Conservation (phyloP, 30 jellyfish, hydroid and myxozoan genomes). For the Turritopsis rubra region DNA sequence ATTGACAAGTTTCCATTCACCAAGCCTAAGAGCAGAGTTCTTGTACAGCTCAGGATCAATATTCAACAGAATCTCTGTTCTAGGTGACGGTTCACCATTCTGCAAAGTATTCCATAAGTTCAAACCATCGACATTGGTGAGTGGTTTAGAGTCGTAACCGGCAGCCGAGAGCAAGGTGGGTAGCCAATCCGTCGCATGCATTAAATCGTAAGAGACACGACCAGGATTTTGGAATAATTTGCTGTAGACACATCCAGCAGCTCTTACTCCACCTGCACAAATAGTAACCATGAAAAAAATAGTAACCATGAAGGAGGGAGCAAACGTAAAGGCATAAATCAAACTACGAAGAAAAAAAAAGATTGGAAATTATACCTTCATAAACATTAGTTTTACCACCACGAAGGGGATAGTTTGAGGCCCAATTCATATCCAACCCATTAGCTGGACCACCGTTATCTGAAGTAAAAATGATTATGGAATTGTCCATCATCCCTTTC, state of each 20-base stretch:
- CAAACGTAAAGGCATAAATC: not conserved
- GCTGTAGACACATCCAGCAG: constrained; percentile 32
- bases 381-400: constrained; percentile 85
- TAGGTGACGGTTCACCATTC: constrained; percentile 45
- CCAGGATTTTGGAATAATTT: not conserved
- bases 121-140: constrained; percentile 51
- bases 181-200: constrained; percentile 46
- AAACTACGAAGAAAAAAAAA: not conserved
- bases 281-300: too few species aligned
- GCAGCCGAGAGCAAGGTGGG: constrained; percentile 25
- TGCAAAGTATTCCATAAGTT: constrained; percentile 56
- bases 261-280: constrained; percentile 33
- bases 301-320: not conserved
- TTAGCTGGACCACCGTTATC: constrained; percentile 98
- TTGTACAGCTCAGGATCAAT: constrained; percentile 66
- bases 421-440: constrained; percentile 88
- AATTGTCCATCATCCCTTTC: constrained; percentile 62
- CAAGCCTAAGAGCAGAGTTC: constrained; percentile 79
- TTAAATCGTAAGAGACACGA: constrained; percentile 30
- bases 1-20: constrained; percentile 57
- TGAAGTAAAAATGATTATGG: constrained; percentile 77
- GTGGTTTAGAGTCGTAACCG: constrained; percentile 29
- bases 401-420: constrained; percentile 71
- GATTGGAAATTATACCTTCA: constrained; percentile 24
- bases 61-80: constrained; percentile 64